These are phyloP conservation scores for Mesoligia furuncula DNA, from an alignment of 2,888 invertebrate species.

Conservation along the genomic window DNA sequence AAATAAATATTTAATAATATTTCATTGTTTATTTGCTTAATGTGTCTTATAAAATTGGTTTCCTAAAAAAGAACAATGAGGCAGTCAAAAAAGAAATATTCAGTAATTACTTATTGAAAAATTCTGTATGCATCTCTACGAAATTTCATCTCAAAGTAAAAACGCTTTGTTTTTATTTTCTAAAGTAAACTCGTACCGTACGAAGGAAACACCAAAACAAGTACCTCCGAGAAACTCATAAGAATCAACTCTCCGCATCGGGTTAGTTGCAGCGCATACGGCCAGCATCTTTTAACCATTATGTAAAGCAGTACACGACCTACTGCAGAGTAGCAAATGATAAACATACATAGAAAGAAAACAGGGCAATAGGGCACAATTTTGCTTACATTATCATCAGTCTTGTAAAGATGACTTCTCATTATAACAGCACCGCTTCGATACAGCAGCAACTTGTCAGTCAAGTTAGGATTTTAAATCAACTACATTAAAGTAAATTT, in stretches of 20 bases:
- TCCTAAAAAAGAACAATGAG: neutral
- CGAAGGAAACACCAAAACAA: slow-evolving; percentile 18
- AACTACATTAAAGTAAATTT: too few species aligned
- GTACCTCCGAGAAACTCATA: slow-evolving; percentile 37
- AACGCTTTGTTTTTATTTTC: slow-evolving; percentile 15
- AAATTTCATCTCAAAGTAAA: slow-evolving; percentile 4
- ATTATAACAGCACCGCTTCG: neutral
- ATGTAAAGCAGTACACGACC: slow-evolving; percentile 39
- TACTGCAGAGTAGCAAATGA: slow-evolving; percentile 34
- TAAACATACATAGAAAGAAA: slow-evolving; percentile 8
- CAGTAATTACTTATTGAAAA: neutral
- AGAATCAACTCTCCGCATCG: slow-evolving; percentile 46
- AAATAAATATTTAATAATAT: too few species aligned
- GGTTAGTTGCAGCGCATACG: slow-evolving; percentile 29
- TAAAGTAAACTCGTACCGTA: slow-evolving; percentile 11
- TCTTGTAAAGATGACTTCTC: neutral
- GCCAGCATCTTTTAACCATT: slow-evolving; percentile 45
- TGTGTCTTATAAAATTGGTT: neutral
- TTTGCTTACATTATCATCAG: neutral
- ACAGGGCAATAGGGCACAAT: neutral
- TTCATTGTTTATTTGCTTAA: too few species aligned
- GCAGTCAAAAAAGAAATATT: neutral
- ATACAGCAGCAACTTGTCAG: too few species aligned
- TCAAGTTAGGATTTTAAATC: too few species aligned
- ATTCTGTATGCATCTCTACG: neutral